A percentile compares a stretch with the other conserved stretches of the same genome.
Conservation (phyloP, 1,140 invertebrate species). For the Drosophila sturtevanti region DNA sequence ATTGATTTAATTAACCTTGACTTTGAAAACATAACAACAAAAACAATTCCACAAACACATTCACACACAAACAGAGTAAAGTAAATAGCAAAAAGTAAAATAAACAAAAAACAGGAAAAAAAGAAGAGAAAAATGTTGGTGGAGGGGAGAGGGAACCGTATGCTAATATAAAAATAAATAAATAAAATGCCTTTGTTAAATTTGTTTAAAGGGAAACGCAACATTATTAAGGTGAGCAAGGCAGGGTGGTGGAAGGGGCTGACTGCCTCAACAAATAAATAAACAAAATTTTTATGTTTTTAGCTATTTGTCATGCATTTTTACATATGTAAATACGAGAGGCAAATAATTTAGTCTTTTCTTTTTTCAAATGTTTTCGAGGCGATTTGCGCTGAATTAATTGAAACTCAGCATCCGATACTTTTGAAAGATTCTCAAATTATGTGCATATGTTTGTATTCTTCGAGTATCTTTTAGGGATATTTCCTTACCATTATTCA, state of each 20-base stretch:
- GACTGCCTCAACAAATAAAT: conserved; percentile 22
- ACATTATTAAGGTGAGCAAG: neutral
- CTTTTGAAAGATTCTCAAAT: neutral
- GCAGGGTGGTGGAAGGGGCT: neutral
- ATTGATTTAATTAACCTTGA: conserved; percentile 57
- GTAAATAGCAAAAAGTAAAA: conserved; percentile 38
- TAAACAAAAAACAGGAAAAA: conserved; percentile 37
- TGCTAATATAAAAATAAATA: conserved; percentile 1
- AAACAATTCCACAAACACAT: conserved; percentile 18
- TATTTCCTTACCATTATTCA: neutral
- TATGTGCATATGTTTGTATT: neutral
- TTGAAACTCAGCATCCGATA: neutral
- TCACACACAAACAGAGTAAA: neutral
- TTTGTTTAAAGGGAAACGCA: neutral
- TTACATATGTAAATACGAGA: conserved; percentile 68
- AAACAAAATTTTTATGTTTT: conserved; percentile 49
- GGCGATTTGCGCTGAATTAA: conserved; percentile 20
- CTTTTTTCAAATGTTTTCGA: conserved; percentile 22
- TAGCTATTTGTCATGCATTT: conserved; percentile 51
- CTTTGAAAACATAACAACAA: conserved; percentile 59
- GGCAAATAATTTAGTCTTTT: conserved; percentile 30
- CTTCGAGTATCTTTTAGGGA: neutral
- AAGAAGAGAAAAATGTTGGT: neutral
- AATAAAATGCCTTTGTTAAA: neutral
- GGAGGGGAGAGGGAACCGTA: conserved; percentile 11